Evolutionary conservation across 2,797 vertebrate species (phyloP).

Genomic region (Crypturellus tataupa): DNA sequence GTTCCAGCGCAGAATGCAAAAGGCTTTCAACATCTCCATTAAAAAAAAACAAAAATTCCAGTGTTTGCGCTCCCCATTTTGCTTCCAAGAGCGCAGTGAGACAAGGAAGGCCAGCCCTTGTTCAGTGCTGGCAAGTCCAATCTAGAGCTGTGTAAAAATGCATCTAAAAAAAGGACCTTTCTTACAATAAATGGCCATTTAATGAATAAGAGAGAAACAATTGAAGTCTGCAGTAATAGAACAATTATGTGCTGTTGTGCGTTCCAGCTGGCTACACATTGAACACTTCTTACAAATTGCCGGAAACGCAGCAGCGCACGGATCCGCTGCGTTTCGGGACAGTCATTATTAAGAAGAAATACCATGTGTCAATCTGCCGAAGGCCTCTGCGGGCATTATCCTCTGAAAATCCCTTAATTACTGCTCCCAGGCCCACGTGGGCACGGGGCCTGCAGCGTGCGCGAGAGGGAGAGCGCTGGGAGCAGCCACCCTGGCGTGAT

Average conservation of each 20-base stretch:
- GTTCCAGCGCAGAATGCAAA: conserved; percentile 30
- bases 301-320: conserved; percentile 25
- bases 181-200: conserved; percentile 69
- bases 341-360: conserved; percentile 60
- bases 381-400: conserved; percentile 25
- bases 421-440: conserved; percentile 17
- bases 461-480: background rate
- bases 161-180: conserved; percentile 67
- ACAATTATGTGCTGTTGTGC: conserved; percentile 59
- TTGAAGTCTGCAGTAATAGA: conserved; percentile 61
- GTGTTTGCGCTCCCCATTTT: conserved; percentile 35
- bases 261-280: conserved; percentile 61
- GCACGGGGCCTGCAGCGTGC: background rate
- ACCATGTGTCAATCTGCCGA: conserved; percentile 64
- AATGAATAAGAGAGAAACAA: conserved; percentile 74
- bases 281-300: conserved; percentile 53
- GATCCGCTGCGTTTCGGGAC: conserved; percentile 21
- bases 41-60: conserved; percentile 24
- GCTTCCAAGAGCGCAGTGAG: conserved; percentile 42
- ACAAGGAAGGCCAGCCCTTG: conserved; percentile 53
- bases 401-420: conserved; percentile 62
- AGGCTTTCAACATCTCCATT: conserved; percentile 67
- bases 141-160: conserved; percentile 67
- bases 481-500: background rate
- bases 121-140: conserved; percentile 57